phyloP scores from a whole-genome alignment of 2,113 vertebrate genomes.

The Ursus arctos region DNA sequence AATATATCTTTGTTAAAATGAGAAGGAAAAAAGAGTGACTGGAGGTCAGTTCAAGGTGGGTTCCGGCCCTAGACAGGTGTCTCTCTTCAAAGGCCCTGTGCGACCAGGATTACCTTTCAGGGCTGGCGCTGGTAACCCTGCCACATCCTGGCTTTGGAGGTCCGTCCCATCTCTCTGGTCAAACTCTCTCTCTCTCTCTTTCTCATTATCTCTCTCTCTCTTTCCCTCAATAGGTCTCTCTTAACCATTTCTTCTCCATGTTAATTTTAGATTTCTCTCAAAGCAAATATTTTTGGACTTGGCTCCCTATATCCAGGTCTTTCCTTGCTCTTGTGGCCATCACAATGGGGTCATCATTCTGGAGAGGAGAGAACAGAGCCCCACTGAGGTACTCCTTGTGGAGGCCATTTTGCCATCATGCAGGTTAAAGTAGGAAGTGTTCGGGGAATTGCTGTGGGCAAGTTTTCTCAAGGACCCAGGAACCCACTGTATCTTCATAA shows the following conservation, averaged over 20 bases:
- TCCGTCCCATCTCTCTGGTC: neutral
- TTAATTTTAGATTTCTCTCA: conserved; percentile 25
- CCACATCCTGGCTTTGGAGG: neutral
- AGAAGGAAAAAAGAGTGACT: neutral
- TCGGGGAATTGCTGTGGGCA: neutral
- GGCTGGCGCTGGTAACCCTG: neutral
- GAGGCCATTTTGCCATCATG: neutral
- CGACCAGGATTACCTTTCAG: neutral
- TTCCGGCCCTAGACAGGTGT: neutral
- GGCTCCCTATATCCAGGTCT: neutral
- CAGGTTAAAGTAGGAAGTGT: neutral
- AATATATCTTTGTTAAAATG: conserved; percentile 43
- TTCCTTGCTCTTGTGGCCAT: neutral
- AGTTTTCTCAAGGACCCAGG: neutral
- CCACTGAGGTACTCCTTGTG: neutral
- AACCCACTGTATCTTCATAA: neutral
- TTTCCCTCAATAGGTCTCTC: neutral
- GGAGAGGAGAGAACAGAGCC: neutral
- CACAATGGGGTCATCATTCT: neutral
- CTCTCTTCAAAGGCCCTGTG: neutral
- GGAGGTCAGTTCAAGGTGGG: neutral
- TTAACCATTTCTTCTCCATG: neutral
- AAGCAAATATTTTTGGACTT: neutral
- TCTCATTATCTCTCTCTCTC: no score
- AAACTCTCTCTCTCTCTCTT: no score